Base-by-base conservation (phyloP, 2,113 vertebrate species). In the Pygathrix nemaeus region DNA sequence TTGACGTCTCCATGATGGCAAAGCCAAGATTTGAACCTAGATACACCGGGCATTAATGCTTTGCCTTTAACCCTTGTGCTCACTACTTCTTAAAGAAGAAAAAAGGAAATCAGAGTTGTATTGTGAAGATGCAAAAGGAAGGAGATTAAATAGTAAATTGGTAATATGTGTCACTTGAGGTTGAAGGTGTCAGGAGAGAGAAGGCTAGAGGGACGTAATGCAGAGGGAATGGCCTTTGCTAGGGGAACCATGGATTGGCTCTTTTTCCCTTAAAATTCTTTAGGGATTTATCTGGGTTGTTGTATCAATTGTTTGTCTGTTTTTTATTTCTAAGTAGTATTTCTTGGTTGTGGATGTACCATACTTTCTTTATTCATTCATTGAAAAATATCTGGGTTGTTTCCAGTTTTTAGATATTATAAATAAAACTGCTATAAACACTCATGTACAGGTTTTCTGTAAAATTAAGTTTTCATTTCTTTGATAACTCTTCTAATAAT, bases 401-500 rank as follows among this genome's bases (percentile, higher is more conserved):
- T 93, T 90, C 4, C 23, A 80, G 32, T 45, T 86, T 90, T 64
- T 25, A 64, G 61, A 11, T 30, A 64, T 30, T 90, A 75, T 30
- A 80, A 75, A 94, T 73, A 78, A 90, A 80, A 30, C 86, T 96
- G n/a, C 61, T 85, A 52, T 79, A 61, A 50, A 72, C 40, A 84
- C 70, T 59, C 32, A 79, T 21, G 21, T 57, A 72, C 4, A 73
- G 72, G 2, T 79, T 84, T 90, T 85, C 14, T 78, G 40, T 90
- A n/a, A 80, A 90, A 45, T 27, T n/a, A 78, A 84, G 12, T 80
- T 93, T 80, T 90, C 10, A 6, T 75, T 94, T 93, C 61, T 96
- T 57, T 79, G 70, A 55, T 55, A 55, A 55, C 52, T 55, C 18
- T 55, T 55, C 52, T 55, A 55, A 55, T 18, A 55, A 55, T 55